These are phyloP conservation scores for Laticauda colubrina DNA, from an alignment of 2,113 vertebrate genomes.

Conservation along the genomic window DNA sequence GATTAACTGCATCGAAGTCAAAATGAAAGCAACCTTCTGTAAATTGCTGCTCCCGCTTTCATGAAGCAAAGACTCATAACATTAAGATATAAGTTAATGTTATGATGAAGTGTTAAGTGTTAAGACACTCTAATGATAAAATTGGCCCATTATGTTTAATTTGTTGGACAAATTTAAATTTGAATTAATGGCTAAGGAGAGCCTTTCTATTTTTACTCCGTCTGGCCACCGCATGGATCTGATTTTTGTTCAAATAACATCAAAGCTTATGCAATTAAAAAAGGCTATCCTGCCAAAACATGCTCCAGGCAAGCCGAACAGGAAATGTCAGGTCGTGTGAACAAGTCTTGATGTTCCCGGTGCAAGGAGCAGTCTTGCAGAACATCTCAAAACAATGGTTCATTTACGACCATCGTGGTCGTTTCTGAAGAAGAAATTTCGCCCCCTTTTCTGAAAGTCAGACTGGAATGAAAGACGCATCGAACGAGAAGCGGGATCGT, in stretches of 20 bases:
- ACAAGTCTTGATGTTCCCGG: not conserved
- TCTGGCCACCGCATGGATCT: not conserved
- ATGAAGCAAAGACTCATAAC: not conserved
- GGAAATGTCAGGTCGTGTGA: not conserved
- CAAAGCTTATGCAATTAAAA: not conserved
- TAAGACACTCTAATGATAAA: not conserved
- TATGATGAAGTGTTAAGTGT: not conserved
- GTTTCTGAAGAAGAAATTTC: not conserved
- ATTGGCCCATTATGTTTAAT: not conserved
- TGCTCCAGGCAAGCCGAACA: not conserved
- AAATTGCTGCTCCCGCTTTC: not conserved
- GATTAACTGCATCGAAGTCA: not conserved
- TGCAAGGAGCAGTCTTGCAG: not conserved
- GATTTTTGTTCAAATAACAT: not conserved
- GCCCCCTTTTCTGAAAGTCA: not conserved
- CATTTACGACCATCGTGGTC: not conserved
- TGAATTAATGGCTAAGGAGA: not conserved
- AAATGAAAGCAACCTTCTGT: not conserved
- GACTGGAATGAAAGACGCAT: not conserved
- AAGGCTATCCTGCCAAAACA: not conserved
- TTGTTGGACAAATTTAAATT: not conserved
- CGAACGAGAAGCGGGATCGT: not conserved
- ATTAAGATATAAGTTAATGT: not conserved
- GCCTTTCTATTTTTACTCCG: not conserved
- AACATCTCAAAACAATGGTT: not conserved